Evolutionary conservation across 2,113 vertebrate species (phyloP), one percentile per base, ranked within the genome.

Genomic region (Halcyon senegalensis): DNA sequence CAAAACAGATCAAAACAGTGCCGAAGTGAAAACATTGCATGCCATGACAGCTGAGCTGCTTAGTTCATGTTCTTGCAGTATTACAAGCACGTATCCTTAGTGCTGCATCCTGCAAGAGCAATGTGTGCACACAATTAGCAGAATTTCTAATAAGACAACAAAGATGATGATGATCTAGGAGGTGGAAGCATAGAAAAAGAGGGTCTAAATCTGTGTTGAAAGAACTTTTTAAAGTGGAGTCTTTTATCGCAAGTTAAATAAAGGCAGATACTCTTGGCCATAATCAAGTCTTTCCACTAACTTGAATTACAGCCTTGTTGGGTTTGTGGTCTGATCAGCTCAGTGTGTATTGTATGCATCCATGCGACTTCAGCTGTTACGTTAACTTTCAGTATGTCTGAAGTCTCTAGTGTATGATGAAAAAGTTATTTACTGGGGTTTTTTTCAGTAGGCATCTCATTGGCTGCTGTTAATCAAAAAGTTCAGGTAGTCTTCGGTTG

Each of bases 1-100:
- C 87, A 95, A 94, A 97, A 87, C 56, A 96, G 81, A 90, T 93
- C 93, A 95, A 93, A 96, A 60, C 25, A 78, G 55, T 50, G 13
- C 68, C 3, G 5, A 64, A 70, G 19, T 72, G 48, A 74, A 96
- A 96, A 79, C 19, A 60, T 39, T 63, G 77, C 35, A 30, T 85
- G 85, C 87, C 44, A 23, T 68, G 81, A 72, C 43, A 94, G 72
- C 73, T 86, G 67, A 75, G 43, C 43, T 81, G 62, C 81, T 84
- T 86, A 50, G 59, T 59, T 68, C 21, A 8, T 85, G 30, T 35
- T 53, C 64, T 91, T 72, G 56, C 24, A 37, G 17, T 55, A 55
- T 93, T 84, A 33, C 18, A 60, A 44, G 37, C 46, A 70, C 10
- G 74, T 41, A 67, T 84, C 43, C 53, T 43, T 46, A 70, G 70